Evolutionary conservation across 2,797 vertebrate genomes (phyloP), one percentile per base, ranked within the genome.

Genomic region (Gymnothorax javanicus): DNA sequence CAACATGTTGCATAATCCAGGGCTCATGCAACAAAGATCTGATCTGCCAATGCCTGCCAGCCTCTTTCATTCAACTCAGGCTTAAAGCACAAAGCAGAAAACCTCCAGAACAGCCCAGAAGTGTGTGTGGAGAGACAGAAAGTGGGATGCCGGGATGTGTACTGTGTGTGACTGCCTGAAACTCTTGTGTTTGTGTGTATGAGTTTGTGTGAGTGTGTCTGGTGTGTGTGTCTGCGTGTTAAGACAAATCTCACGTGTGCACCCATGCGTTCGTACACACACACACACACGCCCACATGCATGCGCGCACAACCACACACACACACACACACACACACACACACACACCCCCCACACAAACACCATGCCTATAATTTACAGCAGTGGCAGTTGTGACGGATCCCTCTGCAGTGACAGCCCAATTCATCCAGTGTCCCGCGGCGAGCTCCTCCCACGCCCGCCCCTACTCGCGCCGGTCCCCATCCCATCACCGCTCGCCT

Each of bases 1-100:
- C 79, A 88, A 71, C 71, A 60, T 83, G 87, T 88, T 86, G 83
- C 84, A 75, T 60, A 67, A 86, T 88, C 85, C 52, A 71, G 60
- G 23, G 59, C 58, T 82, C 83, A 71, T 60, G 81, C 82, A 59
- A n/a, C 17, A 43, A 59, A 86, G 71, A 88, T 83, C 87, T 62
- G 75, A 86, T 83, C 67, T 57, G 62, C 57, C 13, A 0, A 27
- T 54, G 33, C 56, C 20, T 4, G 87, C 52, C 33, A 75, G 79
- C 20, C 33, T 52, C 43, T 52, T 20, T 54, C 75, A 54, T 67
- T 73, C 43, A 86, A 2, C 25, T 33, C 25, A 56, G 9, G 9
- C 43, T n/a, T 9, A 23, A 75, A 75, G 23, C 25, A 25, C 67
- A 27, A 73, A 67, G 71, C 84, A 69, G 52, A 12, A 52, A 56